Conservation (phyloP, 2,113 vertebrate genomes). For the Sciurus niger region DNA sequence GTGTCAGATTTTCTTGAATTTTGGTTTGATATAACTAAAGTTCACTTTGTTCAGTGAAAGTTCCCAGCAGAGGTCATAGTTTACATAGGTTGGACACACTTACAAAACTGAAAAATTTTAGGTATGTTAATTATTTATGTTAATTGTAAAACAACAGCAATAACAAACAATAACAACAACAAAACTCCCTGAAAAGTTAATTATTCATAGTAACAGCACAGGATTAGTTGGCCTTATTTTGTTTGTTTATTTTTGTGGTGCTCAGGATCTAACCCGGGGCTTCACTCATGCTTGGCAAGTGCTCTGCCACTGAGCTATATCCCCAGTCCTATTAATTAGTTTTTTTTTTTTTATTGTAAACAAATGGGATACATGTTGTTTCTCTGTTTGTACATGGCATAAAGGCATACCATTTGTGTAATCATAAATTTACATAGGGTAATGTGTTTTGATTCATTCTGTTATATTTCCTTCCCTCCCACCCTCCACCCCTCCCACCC, state of each 20-base stretch:
- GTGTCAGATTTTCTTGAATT: constrained; percentile 48
- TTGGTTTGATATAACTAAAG: constrained; percentile 65
- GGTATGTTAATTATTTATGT: too few species aligned
- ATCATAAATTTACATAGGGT: too few species aligned
- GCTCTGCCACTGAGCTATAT: neutral
- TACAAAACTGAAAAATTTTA: neutral
- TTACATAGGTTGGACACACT: neutral
- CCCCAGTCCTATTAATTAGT: neutral
- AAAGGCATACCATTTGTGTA: too few species aligned
- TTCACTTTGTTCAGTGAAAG: constrained; percentile 3
- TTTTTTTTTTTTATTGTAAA: too few species aligned
- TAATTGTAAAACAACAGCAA: neutral
- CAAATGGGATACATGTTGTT: too few species aligned
- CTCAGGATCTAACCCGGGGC: neutral
- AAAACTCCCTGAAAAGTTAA: neutral
- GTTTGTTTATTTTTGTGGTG: neutral
- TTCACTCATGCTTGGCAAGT: neutral
- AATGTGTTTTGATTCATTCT: too few species aligned
- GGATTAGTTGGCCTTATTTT: constrained; percentile 67
- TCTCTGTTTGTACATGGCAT: too few species aligned
- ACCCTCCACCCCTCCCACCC: too few species aligned
- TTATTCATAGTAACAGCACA: constrained; percentile 73
- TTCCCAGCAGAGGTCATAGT: neutral
- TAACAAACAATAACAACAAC: too few species aligned
- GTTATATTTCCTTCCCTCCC: too few species aligned